Conservation (phyloP, 2,888 invertebrate species). For the Ischnus inquisitorius region DNA sequence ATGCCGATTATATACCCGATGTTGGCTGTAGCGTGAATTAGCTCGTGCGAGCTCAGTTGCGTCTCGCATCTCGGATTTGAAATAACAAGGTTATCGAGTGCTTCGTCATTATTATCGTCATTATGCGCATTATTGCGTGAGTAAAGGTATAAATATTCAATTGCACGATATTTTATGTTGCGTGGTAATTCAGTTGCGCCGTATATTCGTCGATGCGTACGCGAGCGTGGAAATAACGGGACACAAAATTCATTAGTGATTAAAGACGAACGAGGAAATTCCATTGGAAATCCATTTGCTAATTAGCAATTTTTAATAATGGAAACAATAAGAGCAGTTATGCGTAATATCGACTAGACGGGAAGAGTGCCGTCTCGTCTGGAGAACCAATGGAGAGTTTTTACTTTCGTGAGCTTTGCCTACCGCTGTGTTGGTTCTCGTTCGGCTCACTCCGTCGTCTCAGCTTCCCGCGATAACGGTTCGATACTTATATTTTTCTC, state of each 20-base stretch:
- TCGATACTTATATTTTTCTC: conserved; percentile 37
- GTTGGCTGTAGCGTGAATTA: neutral
- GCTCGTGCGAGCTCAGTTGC: neutral
- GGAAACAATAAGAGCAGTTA: conserved; percentile 4
- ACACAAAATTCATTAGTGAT: conserved; percentile 9
- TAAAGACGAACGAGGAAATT: neutral
- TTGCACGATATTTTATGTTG: neutral
- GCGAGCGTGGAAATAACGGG: too few species aligned
- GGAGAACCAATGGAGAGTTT: conserved; percentile 10
- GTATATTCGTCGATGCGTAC: neutral
- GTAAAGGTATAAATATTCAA: neutral
- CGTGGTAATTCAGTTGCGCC: neutral
- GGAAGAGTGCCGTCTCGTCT: neutral
- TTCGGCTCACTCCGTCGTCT: conserved; percentile 16
- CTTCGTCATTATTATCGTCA: neutral
- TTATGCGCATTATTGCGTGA: neutral
- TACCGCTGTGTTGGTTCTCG: conserved; percentile 26
- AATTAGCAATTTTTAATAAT: conserved; percentile 17
- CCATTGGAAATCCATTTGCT: conserved; percentile 3
- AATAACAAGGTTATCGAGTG: neutral
- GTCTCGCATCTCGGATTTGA: neutral
- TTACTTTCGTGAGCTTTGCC: conserved; percentile 7
- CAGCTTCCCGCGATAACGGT: conserved; percentile 16
- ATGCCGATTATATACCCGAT: too few species aligned
- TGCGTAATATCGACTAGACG: neutral